phyloP scores from a whole-genome alignment of 37 sponge, comb jelly and placozoan genomes.

The Aplysina aerophoba region DNA sequence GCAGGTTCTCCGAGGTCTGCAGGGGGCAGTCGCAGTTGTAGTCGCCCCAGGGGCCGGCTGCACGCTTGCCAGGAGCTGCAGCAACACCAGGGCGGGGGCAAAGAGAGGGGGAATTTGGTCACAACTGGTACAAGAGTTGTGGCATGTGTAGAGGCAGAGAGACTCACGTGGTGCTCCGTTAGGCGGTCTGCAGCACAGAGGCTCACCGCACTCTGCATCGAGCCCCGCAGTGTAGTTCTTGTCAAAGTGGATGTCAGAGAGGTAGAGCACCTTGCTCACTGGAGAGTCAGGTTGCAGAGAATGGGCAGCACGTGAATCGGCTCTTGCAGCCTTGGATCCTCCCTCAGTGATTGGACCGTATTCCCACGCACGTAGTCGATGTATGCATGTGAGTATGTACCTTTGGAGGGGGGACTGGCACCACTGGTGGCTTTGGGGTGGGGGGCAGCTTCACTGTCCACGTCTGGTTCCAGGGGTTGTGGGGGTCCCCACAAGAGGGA shows the following conservation, averaged over 20 bases:
- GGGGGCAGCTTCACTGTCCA: slow-evolving; percentile 78
- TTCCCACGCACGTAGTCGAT: no score
- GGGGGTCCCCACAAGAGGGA: slow-evolving; percentile 55
- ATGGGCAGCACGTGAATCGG: no score
- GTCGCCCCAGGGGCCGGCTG: slow-evolving; percentile 94
- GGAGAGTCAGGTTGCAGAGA: slow-evolving; percentile 65
- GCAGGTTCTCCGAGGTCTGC: slow-evolving; percentile 64
- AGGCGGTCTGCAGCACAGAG: slow-evolving; percentile 89
- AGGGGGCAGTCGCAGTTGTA: slow-evolving; percentile 84
- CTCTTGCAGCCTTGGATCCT: no score
- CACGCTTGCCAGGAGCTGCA: slow-evolving; percentile 52
- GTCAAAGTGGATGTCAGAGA: slow-evolving; percentile 92
- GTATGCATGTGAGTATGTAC: no score
- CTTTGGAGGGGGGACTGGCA: slow-evolving; percentile 63
- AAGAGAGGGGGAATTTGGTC: no score
- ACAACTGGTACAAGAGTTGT: no score
- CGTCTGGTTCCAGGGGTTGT: slow-evolving; percentile 76
- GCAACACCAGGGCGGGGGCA: no score
- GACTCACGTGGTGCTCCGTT: slow-evolving; percentile 51
- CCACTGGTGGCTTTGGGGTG: slow-evolving; percentile 70
- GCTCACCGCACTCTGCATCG: slow-evolving; percentile 87
- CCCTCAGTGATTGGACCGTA: no score
- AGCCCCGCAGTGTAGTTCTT: slow-evolving; percentile 76
- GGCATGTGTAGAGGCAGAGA: no score
- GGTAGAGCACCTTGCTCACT: slow-evolving; percentile 60